Conservation (phyloP, 2,113 vertebrate species). For the Peromyscus leucopus region DNA sequence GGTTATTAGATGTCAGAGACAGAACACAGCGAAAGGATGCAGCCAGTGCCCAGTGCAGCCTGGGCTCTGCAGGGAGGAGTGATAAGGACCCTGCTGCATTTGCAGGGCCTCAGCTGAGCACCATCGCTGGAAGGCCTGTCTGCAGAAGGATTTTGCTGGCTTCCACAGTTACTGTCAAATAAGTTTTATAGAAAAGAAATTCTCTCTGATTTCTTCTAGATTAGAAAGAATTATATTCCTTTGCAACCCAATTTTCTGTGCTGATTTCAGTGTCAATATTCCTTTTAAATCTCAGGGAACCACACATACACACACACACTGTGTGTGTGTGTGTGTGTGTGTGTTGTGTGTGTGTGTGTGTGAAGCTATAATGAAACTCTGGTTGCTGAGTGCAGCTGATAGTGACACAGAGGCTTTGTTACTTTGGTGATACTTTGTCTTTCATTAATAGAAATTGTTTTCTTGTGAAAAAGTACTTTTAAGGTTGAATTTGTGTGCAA, state of each 20-base stretch:
- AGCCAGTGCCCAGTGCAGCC: not conserved
- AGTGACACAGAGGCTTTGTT: not conserved
- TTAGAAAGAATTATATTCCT: not conserved
- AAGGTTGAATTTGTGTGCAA: not conserved
- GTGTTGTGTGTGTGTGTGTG: not conserved
- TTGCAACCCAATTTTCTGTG: not conserved
- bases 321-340: not conserved
- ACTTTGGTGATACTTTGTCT: not conserved
- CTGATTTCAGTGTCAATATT: not conserved
- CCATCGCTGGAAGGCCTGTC: not conserved
- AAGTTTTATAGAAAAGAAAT: not conserved
- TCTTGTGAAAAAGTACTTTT: not conserved
- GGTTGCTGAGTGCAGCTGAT: not conserved
- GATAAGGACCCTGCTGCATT: not conserved
- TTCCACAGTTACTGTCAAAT: not conserved
- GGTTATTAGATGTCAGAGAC: not conserved
- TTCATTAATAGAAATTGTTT: not conserved
- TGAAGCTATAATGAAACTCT: not conserved
- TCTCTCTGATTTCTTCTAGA: not conserved
- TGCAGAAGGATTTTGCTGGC: not conserved
- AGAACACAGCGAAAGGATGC: not conserved
- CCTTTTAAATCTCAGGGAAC: not conserved
- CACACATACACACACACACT: too few species aligned
- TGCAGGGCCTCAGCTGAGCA: not conserved
- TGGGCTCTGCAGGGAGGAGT: not conserved